Conservation (phyloP, 2,113 vertebrate species). For the Scytalopus superciliaris region DNA sequence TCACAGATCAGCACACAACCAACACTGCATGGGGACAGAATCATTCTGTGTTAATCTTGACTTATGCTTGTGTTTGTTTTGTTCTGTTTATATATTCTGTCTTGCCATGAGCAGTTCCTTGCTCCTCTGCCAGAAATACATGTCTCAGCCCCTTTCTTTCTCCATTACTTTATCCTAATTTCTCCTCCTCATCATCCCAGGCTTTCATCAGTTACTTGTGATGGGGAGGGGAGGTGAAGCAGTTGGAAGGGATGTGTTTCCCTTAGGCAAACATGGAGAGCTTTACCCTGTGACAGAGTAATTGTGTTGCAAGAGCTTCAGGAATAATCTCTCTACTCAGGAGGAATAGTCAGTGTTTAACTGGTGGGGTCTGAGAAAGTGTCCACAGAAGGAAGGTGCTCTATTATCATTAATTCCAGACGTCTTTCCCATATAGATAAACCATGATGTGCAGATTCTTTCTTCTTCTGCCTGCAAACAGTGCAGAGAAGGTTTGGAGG, state of each 20-base stretch:
- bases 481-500: background rate
- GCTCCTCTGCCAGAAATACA: slow-evolving; percentile 17
- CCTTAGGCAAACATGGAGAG: background rate
- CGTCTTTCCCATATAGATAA: background rate
- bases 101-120: slow-evolving; percentile 6
- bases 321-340: background rate
- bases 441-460: background rate
- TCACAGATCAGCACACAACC: background rate
- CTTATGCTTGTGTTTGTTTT: slow-evolving; percentile 7
- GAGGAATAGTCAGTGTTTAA: background rate
- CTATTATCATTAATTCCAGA: background rate
- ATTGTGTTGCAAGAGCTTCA: background rate
- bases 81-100: slow-evolving; percentile 9
- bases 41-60: background rate
- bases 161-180: slow-evolving; percentile 14
- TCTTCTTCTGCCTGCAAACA: background rate
- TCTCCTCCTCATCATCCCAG: background rate
- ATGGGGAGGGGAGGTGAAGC: background rate
- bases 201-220: slow-evolving; percentile 28
- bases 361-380: background rate
- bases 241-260: background rate
- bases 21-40: background rate
- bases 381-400: background rate
- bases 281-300: background rate
- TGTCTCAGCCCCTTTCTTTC: slow-evolving; percentile 4